phyloP scores from a whole-genome alignment of 2,113 vertebrate genomes.

The Oenanthe melanoleuca region DNA sequence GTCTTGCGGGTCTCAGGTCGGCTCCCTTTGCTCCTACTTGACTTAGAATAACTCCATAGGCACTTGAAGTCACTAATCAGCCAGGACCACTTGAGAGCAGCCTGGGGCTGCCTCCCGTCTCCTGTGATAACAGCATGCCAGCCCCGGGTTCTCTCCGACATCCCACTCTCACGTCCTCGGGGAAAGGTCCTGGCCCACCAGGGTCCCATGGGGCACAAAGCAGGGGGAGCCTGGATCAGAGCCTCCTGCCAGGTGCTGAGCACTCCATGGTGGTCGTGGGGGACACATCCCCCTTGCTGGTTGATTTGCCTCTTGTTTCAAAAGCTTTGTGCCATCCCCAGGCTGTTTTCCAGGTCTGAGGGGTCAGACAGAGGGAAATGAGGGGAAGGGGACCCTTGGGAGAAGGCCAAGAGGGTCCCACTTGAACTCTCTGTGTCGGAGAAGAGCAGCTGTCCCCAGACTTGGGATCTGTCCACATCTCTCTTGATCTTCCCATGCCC shows the following conservation, averaged over 20 bases:
- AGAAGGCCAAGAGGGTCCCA: background rate
- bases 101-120: slow-evolving; percentile 33
- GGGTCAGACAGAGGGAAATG: background rate
- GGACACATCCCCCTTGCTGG: background rate
- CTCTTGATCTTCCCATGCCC: background rate
- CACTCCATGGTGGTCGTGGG: accelerated
- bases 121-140: slow-evolving; percentile 20
- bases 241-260: background rate
- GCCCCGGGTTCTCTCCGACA: accelerated
- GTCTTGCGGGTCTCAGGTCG: background rate
- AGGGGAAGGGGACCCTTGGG: background rate
- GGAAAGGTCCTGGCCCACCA: background rate
- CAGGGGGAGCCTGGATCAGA: background rate
- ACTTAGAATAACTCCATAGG: slow-evolving; percentile 65
- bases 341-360: background rate
- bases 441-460: background rate
- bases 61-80: slow-evolving; percentile 67
- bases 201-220: background rate
- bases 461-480: background rate
- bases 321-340: background rate
- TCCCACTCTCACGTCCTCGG: background rate
- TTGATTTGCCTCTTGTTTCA: background rate
- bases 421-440: background rate
- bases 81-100: slow-evolving; percentile 52
- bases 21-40: slow-evolving; percentile 32